A percentile compares a stretch with the other conserved stretches of the same genome.
phyloP scores from a whole-genome alignment of 1,140 invertebrate species.

The Bilobella aurantiaca region DNA sequence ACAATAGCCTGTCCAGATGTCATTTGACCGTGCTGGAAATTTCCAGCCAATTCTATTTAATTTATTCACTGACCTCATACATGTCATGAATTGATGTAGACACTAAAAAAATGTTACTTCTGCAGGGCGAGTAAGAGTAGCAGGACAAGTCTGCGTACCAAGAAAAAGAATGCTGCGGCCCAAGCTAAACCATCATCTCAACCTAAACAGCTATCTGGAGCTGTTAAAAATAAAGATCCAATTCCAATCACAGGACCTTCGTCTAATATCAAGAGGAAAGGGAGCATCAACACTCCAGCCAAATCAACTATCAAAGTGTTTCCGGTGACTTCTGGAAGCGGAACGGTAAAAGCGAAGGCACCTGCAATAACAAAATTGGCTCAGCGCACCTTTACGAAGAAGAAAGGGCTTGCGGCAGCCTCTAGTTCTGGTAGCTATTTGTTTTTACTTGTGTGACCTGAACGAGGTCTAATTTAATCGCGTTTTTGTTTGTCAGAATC shows the following conservation, averaged over 20 bases:
- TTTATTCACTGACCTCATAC: background rate
- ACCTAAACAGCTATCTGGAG: conserved; percentile 18
- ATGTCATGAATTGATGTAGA: too few species aligned
- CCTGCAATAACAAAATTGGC: background rate
- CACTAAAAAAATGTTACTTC: background rate
- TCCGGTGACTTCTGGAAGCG: background rate
- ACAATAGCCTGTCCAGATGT: too few species aligned
- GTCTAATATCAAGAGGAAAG: conserved; percentile 6
- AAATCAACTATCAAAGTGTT: background rate
- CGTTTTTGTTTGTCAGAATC: conserved; percentile 13
- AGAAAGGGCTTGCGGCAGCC: background rate
- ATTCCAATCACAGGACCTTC: conserved; percentile 5
- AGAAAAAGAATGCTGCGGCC: conserved; percentile 11
- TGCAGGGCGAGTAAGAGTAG: conserved; percentile 14
- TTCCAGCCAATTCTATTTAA: background rate
- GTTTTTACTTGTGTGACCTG: background rate
- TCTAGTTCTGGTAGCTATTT: background rate
- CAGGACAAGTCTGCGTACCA: conserved; percentile 17
- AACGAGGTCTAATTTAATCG: background rate
- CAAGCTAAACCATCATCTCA: conserved; percentile 5
- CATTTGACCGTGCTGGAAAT: too few species aligned
- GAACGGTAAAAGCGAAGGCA: background rate
- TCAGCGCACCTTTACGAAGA: background rate
- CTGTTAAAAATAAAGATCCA: conserved; percentile 24
- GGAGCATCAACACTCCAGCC: conserved; percentile 13